Evolutionary conservation across 2,888 invertebrate genomes (phyloP), one percentile per base, ranked within the genome.

Genomic region (Agonopterix alstromeriana): DNA sequence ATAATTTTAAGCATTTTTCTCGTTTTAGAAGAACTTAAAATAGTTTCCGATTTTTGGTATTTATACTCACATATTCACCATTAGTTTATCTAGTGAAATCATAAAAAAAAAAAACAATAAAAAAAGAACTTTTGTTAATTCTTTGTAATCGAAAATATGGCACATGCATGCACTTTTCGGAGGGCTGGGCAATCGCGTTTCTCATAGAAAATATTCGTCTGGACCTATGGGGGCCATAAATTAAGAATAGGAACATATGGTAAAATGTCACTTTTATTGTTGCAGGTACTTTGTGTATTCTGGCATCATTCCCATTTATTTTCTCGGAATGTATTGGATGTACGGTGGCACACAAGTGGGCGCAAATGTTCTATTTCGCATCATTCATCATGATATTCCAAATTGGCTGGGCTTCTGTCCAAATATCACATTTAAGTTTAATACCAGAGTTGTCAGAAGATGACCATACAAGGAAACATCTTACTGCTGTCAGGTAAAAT

Each of bases 321-420:
- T 98, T 97, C 81, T 91, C 93, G 3, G 90, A 91, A 43, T 96
- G 95, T 70, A 80, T 94, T 53, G 91, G 90, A 46, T 95, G 95
- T 70, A 82, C 90, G 17, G 67, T 78, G 49, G 82, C 92, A 43
- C 90, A 92, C 62, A 90, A 91, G 61, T 92, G 92, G 91, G 93
- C 94, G 14, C 92, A 94, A 77, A 83, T 95, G 72, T 87, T 93
- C 60, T 95, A 95, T 73, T 95, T 93, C 77, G 90, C 92, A 27
- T 90, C 93, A 47, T 95, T 95, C 70, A 94, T 95, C 47, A 78
- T 93, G 43, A 93, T 97, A 68, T 97, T 96, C 74, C 97, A 97
- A 90, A 95, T 97, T 81, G 97, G 97, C 10, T 97, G 97, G 97
- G 97, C 97, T 3, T 87, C 95, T 0, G 94, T 95, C 0, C 97